Evolutionary conservation across 1,140 invertebrate genomes (phyloP).

Genomic region (Littorina saxatilis): DNA sequence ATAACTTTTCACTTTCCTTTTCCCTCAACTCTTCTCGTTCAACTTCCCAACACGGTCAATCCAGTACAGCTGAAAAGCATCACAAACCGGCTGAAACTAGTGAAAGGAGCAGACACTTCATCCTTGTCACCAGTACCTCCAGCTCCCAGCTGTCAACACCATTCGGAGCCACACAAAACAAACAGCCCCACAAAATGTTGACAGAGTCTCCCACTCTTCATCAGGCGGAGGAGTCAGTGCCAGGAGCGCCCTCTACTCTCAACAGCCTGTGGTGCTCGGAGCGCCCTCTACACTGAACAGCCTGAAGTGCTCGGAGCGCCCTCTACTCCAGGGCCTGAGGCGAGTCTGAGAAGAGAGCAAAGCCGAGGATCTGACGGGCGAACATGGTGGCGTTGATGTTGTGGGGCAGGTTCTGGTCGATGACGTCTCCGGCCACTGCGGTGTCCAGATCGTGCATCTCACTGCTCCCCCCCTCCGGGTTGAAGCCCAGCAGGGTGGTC

Average conservation of each 20-base stretch:
- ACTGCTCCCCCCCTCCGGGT: constrained; percentile 71
- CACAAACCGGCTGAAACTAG: too few species aligned
- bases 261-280: background rate
- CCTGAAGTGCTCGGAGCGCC: too few species aligned
- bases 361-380: constrained; percentile 71
- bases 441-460: constrained; percentile 71
- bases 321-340: background rate
- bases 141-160: too few species aligned
- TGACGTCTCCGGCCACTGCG: constrained; percentile 60
- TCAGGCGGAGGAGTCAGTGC: background rate
- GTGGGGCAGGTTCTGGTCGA: constrained; percentile 71
- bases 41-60: too few species aligned
- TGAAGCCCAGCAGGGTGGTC: constrained; percentile 72
- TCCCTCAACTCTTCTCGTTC: too few species aligned
- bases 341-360: constrained; percentile 43
- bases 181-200: background rate
- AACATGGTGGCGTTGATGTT: constrained; percentile 70
- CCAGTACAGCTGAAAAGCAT: too few species aligned
- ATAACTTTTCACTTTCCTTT: too few species aligned
- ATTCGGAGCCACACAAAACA: too few species aligned
- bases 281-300: background rate
- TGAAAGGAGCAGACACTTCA: too few species aligned
- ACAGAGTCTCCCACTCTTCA: background rate
- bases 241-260: background rate
- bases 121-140: too few species aligned